Conservation (phyloP, 2,888 invertebrate species). For the Acanthosepion lycidas region DNA sequence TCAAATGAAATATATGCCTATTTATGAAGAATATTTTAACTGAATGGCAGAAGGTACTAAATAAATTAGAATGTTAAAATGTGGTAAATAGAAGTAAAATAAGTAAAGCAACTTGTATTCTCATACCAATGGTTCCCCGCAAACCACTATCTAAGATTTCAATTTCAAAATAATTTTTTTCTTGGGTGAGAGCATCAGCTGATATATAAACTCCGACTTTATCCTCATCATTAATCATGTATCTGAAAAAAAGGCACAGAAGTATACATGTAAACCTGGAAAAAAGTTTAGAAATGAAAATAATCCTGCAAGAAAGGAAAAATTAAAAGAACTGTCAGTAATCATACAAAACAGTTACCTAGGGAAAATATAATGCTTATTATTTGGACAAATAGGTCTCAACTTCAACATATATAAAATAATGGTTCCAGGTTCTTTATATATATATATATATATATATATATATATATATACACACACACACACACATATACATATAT, state of each 20-base stretch:
- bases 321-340: neutral
- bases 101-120: neutral
- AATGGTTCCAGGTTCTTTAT: no score
- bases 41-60: neutral
- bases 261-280: neutral
- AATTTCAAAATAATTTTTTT: slow-evolving; percentile 74
- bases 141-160: slow-evolving; percentile 73
- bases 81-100: neutral
- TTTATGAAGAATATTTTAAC: neutral
- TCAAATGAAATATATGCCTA: no score
- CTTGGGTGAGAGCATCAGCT: slow-evolving; percentile 69
- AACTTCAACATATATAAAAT: no score
- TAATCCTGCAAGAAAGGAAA: neutral
- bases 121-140: slow-evolving; percentile 70
- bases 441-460: no score
- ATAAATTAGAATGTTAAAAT: neutral
- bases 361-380: no score
- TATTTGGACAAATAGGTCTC: no score
- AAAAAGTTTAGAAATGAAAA: neutral
- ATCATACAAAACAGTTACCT: neutral
- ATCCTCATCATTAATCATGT: slow-evolving; percentile 70
- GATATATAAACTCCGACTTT: slow-evolving; percentile 74
- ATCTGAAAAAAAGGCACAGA: slow-evolving; percentile 63
- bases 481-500: no score
- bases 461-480: no score